Conservation (phyloP, 2,797 vertebrate species). For the Spinibarbus caldwelli region DNA sequence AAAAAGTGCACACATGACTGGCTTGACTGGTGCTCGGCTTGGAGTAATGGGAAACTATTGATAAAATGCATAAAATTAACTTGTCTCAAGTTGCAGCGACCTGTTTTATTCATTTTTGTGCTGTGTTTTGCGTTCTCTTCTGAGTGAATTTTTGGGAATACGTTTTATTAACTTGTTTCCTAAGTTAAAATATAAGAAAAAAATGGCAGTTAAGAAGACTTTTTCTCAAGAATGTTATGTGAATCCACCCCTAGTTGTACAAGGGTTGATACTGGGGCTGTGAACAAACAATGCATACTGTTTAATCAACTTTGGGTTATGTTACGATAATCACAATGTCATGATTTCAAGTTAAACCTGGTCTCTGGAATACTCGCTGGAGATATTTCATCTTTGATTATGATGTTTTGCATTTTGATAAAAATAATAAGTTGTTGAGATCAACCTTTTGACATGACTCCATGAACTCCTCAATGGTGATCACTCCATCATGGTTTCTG, state of each 20-base stretch:
- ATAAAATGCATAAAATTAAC: not conserved
- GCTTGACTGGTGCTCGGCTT: not conserved
- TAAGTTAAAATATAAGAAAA: no score
- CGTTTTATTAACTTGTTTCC: no score
- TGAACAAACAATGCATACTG: not conserved
- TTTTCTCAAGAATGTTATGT: no score
- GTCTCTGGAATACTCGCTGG: not conserved
- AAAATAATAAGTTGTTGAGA: not conserved
- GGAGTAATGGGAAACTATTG: no score
- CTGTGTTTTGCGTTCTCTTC: no score
- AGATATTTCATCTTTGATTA: not conserved
- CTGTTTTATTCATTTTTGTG: no score
- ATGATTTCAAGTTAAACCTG: not conserved
- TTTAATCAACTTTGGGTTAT: not conserved
- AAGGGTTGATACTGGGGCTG: not conserved
- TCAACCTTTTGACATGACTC: constrained; percentile 20
- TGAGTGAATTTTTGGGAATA: no score
- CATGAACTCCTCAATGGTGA: constrained; percentile 31
- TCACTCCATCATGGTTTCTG: constrained; percentile 8
- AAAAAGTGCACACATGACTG: not conserved
- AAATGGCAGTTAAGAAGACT: no score
- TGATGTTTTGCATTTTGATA: not conserved
- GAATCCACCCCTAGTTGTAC: not conserved
- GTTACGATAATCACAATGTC: not conserved
- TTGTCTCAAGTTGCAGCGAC: no score